These are phyloP conservation scores for Drosophila colorata DNA, from an alignment of 2,888 invertebrate genomes.

Conservation along the genomic window DNA sequence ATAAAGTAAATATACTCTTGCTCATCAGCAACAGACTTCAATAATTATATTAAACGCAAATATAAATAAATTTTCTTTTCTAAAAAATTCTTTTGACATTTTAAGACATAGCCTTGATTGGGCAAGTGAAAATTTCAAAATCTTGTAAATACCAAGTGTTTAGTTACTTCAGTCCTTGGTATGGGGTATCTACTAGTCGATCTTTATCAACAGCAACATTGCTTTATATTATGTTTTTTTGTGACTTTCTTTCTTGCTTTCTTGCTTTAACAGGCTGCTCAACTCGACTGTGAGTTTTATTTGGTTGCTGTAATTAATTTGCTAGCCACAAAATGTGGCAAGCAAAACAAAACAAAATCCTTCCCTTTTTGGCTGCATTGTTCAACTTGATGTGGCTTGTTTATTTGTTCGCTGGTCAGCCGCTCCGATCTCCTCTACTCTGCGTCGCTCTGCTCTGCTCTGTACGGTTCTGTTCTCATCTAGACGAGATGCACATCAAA, in stretches of 20 bases:
- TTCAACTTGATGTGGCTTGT: constrained; percentile 49
- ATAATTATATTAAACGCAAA: too few species aligned
- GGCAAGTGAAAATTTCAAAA: too few species aligned
- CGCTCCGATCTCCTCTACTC: constrained; percentile 16
- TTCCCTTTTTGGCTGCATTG: constrained; percentile 52
- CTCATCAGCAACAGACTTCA: too few species aligned
- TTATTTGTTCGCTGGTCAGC: constrained; percentile 56
- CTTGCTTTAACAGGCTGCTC: constrained; percentile 40
- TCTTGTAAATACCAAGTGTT: not conserved
- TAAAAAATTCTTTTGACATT: too few species aligned
- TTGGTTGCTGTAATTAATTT: constrained; percentile 63
- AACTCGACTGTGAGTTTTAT: constrained; percentile 32
- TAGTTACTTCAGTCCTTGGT: not conserved
- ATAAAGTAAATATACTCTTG: too few species aligned
- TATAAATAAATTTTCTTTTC: too few species aligned
- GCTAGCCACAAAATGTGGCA: constrained; percentile 47
- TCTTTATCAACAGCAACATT: not conserved
- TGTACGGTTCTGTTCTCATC: constrained; percentile 24
- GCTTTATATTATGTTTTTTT: constrained; percentile 37
- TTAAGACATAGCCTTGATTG: too few species aligned
- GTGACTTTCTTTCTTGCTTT: constrained; percentile 51
- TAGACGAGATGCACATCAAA: constrained; percentile 53
- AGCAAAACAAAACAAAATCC: constrained; percentile 32
- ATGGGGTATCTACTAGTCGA: constrained; percentile 6
- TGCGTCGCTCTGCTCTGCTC: not conserved